Evolutionary conservation across 2,113 vertebrate genomes (phyloP).

Genomic region (Callorhinus ursinus): DNA sequence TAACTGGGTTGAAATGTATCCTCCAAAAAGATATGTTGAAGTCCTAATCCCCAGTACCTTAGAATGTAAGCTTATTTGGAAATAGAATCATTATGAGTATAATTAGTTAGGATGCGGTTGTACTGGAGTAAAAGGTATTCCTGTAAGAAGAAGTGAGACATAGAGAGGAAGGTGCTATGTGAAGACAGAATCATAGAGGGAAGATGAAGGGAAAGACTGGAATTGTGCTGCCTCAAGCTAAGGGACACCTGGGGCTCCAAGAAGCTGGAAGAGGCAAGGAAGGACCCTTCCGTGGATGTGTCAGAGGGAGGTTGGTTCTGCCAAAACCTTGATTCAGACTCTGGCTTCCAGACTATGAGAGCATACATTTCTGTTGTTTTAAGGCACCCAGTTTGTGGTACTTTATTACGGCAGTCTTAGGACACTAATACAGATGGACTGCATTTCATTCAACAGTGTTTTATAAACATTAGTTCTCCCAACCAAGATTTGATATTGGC

Average conservation of each 20-base stretch:
- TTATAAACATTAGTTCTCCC: background rate
- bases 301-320: background rate
- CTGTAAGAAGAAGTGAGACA: background rate
- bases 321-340: background rate
- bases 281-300: background rate
- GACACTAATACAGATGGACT: background rate
- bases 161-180: background rate
- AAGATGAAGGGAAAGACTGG: background rate
- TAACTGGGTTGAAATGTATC: background rate
- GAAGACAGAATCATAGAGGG: background rate
- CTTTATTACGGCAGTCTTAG: background rate
- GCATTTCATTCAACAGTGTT: background rate
- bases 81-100: background rate
- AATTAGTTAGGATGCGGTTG: background rate
- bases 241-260: too few relatives aligned
- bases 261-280: background rate
- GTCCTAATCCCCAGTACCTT: background rate
- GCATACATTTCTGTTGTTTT: background rate
- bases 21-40: background rate
- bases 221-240: background rate
- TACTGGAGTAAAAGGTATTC: background rate
- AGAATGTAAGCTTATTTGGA: background rate
- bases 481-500: background rate
- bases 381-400: background rate
- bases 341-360: background rate